Evolutionary conservation across 2,797 vertebrate genomes (phyloP).

Genomic region (Fundulus diaphanus): DNA sequence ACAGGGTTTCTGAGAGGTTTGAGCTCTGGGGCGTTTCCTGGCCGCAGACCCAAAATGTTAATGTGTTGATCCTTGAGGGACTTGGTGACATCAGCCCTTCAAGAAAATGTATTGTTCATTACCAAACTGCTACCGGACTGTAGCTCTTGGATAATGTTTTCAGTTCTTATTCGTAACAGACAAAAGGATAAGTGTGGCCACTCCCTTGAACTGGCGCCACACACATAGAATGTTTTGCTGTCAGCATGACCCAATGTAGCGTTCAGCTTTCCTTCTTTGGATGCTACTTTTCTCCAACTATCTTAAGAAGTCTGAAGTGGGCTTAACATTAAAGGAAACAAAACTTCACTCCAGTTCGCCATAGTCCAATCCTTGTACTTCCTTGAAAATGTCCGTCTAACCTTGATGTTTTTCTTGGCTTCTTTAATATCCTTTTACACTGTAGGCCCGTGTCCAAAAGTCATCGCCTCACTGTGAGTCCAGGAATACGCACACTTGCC

Average conservation of each 20-base stretch:
- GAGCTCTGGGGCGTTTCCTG: background rate
- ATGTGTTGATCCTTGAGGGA: background rate
- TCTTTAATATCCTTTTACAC: background rate
- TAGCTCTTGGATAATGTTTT: background rate
- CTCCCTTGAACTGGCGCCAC: background rate
- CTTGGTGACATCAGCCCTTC: background rate
- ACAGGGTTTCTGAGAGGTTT: background rate
- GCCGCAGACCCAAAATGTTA: background rate
- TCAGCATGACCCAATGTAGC: background rate
- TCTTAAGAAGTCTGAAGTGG: background rate
- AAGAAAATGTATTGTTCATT: background rate
- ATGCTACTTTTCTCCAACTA: background rate
- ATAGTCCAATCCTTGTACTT: too few relatives aligned
- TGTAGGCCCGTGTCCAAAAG: background rate
- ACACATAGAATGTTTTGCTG: background rate
- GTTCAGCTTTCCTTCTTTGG: background rate
- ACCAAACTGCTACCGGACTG: background rate
- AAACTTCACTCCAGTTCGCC: background rate
- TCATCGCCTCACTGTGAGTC: background rate
- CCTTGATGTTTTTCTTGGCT: too few relatives aligned
- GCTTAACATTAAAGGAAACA: background rate
- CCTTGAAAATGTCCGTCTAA: too few relatives aligned
- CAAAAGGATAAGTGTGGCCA: background rate
- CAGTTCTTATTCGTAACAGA: background rate
- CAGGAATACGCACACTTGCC: background rate